phyloP scores from a whole-genome alignment of 2,888 invertebrate genomes.

The Ganaspis brasiliensis region DNA sequence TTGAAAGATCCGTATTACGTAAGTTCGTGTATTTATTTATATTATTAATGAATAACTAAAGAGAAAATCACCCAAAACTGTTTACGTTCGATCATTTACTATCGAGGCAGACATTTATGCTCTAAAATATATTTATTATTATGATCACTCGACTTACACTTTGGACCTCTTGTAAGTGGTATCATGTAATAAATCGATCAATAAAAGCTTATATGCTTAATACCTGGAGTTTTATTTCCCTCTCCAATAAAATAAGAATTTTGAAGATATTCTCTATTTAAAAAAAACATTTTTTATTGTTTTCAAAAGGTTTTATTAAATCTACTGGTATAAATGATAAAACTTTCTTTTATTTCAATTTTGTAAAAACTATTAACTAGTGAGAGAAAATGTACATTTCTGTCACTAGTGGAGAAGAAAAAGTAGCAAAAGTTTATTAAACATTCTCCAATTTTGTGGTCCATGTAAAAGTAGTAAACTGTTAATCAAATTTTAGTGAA shows the following conservation, averaged over 20 bases:
- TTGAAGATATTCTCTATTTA: no score
- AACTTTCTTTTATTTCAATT: no score
- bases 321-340: no score
- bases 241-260: no score
- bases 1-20: slow-evolving; percentile 66
- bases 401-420: no score
- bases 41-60: slow-evolving; percentile 68
- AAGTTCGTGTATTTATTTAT: slow-evolving; percentile 77
- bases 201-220: slow-evolving; percentile 79
- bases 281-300: background rate
- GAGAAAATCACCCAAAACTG: slow-evolving; percentile 66
- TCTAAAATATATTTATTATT: slow-evolving; percentile 77
- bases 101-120: slow-evolving; percentile 74
- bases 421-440: no score
- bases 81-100: slow-evolving; percentile 70
- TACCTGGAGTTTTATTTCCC: slow-evolving; percentile 51
- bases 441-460: no score
- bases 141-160: slow-evolving; percentile 74
- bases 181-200: slow-evolving; percentile 80
- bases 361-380: no score
- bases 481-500: no score
- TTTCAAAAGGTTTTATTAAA: no score
- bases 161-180: slow-evolving; percentile 79
- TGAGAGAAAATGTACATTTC: no score
- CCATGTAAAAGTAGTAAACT: no score